Conservation (phyloP, 2,888 invertebrate genomes). For the Colostygia pectinataria region DNA sequence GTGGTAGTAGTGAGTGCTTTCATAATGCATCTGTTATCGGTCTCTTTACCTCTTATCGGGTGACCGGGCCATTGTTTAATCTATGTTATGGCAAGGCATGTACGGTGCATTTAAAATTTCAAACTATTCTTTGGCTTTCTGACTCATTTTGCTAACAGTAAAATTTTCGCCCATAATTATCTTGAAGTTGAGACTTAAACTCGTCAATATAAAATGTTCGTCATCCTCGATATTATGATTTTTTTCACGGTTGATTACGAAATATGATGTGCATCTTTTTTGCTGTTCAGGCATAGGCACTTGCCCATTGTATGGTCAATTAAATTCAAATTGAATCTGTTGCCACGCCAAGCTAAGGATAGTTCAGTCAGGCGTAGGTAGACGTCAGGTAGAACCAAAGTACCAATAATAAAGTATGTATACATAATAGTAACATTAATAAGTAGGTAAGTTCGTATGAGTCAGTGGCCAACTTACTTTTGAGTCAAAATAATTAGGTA, state of each 20-base stretch:
- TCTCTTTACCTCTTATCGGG: conserved; percentile 62
- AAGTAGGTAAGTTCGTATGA: no score
- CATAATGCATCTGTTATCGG: conserved; percentile 69
- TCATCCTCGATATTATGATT: conserved; percentile 2
- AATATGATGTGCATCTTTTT: conserved; percentile 7
- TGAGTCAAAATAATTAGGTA: no score
- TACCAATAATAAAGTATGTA: no score
- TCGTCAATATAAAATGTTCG: conserved; percentile 9
- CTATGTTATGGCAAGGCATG: conserved; percentile 44
- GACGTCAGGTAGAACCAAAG: no score
- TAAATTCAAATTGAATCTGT: not conserved
- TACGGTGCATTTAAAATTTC: conserved; percentile 38
- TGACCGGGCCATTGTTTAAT: conserved; percentile 64
- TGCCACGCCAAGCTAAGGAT: not conserved
- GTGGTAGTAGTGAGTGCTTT: conserved; percentile 50
- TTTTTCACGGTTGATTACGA: conserved; percentile 4
- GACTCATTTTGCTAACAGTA: conserved; percentile 36
- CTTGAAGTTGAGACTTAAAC: conserved; percentile 9
- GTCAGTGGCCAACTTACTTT: no score
- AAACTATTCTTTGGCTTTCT: conserved; percentile 47
- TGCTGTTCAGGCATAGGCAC: not conserved
- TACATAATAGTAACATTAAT: no score
- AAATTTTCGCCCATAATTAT: conserved; percentile 22
- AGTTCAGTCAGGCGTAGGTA: no score
- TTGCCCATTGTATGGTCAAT: not conserved